A percentile compares a stretch with the other conserved stretches of the same genome.
These are phyloP conservation scores for roundworm (Caenorhabditis elegans) DNA, from an alignment of 1,140 invertebrate species.

Conservation along the genomic window DNA sequence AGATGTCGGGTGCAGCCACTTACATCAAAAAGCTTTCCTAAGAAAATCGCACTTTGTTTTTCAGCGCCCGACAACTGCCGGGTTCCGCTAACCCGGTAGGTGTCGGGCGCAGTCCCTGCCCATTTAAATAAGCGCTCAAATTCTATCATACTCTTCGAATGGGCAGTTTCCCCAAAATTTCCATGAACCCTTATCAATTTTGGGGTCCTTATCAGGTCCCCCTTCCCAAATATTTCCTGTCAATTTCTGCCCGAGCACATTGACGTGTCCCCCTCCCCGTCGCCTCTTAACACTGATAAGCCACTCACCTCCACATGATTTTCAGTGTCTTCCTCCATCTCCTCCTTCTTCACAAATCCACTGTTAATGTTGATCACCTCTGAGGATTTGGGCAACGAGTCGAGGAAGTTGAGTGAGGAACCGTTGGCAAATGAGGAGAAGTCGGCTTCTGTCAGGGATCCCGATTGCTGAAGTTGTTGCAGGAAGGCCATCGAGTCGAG, in stretches of 20 bases:
- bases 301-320: constrained; percentile 28
- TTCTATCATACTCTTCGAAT: no score
- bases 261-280: not conserved
- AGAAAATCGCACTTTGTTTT: no score
- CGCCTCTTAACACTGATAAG: not conserved
- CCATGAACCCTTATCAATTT: not conserved
- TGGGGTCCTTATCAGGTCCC: no score
- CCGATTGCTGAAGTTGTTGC: constrained; percentile 14
- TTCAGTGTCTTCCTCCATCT: constrained; percentile 25
- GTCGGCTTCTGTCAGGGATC: not conserved
- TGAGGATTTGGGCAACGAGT: constrained; percentile 41
- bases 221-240: no score
- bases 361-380: constrained; percentile 50
- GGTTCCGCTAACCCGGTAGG: no score
- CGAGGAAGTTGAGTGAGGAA: constrained; percentile 39
- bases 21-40: no score
- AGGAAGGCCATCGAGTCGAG: constrained; percentile 29
- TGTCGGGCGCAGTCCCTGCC: no score
- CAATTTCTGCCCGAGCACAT: not conserved
- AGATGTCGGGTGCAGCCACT: no score
- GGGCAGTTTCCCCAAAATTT: no score
- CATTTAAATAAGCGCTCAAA: no score
- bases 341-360: constrained; percentile 31
- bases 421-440: not conserved
- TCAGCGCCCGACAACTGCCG: no score